Conservation (phyloP, 2,797 vertebrate genomes). For the Lagocephalus sceleratus region DNA sequence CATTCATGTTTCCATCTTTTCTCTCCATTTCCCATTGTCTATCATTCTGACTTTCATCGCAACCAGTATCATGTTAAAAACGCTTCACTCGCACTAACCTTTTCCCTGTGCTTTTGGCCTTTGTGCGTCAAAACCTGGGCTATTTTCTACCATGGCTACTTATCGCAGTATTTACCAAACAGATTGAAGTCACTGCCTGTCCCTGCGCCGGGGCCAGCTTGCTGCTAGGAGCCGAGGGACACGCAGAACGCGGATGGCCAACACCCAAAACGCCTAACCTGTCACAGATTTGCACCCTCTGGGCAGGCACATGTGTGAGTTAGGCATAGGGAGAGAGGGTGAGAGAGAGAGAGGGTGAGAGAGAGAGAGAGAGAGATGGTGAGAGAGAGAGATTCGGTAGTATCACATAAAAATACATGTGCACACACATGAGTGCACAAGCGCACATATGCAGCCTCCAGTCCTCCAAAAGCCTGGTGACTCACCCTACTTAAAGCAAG, state of each 20-base stretch:
- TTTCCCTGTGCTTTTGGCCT: slow-evolving; percentile 25
- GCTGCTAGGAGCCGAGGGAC: slow-evolving; percentile 58
- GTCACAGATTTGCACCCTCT: slow-evolving; percentile 68
- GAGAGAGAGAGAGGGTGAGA: slow-evolving; percentile 34
- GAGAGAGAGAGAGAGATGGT: slow-evolving; percentile 5
- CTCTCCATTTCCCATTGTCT: slow-evolving; percentile 47
- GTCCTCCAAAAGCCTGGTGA: slow-evolving; percentile 68
- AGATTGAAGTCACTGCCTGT: slow-evolving; percentile 79
- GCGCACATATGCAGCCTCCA: slow-evolving; percentile 48
- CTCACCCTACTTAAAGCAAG: slow-evolving; percentile 72
- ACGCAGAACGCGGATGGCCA: slow-evolving; percentile 62
- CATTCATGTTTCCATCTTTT: slow-evolving; percentile 43
- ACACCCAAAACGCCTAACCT: slow-evolving; percentile 72
- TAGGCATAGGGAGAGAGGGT: slow-evolving; percentile 15
- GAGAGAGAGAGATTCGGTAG: slow-evolving; percentile 17
- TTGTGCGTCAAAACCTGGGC: slow-evolving; percentile 20
- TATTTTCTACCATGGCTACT: slow-evolving; percentile 69
- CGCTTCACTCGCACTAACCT: slow-evolving; percentile 39
- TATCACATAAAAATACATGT: slow-evolving; percentile 33
- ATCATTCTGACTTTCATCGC: slow-evolving; percentile 31
- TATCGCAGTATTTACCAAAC: slow-evolving; percentile 75
- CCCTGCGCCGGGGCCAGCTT: slow-evolving; percentile 64
- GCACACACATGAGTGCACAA: slow-evolving; percentile 24
- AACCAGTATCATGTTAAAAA: slow-evolving; percentile 33
- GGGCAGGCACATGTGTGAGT: slow-evolving; percentile 50